These are phyloP conservation scores for Luidia sarsii DNA, from an alignment of 53 echinoderm and acorn worm genomes.

Conservation along the genomic window DNA sequence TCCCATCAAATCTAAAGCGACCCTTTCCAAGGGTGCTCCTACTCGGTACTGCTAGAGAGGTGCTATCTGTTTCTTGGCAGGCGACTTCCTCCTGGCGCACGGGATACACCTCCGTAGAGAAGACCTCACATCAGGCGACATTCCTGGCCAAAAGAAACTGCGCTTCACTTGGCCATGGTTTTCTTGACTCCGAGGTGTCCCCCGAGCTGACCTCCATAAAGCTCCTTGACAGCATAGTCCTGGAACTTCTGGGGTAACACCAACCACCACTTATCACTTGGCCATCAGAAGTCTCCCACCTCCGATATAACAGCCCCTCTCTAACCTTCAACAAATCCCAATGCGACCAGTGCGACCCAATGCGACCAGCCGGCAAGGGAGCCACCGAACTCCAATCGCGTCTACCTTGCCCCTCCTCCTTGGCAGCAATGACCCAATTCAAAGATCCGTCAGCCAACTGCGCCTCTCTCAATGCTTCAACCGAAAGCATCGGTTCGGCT, in stretches of 20 bases:
- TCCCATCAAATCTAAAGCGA: slow-evolving; percentile 52
- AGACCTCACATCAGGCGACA: slow-evolving; percentile 47
- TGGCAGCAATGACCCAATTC: too few relatives aligned
- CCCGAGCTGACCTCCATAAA: slow-evolving; percentile 42
- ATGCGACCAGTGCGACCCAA: too few relatives aligned
- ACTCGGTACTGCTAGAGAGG: slow-evolving; percentile 38
- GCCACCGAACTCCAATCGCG: too few relatives aligned
- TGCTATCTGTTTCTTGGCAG: slow-evolving; percentile 22
- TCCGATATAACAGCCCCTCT: slow-evolving; percentile 15
- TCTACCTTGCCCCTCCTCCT: too few relatives aligned
- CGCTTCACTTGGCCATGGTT: slow-evolving; percentile 51
- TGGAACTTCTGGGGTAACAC: slow-evolving; percentile 11
- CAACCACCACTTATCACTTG: slow-evolving; percentile 5
- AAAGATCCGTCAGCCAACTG: too few relatives aligned
- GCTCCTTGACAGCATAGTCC: slow-evolving; percentile 30
- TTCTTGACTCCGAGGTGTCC: slow-evolving; percentile 65
- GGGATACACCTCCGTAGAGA: slow-evolving; percentile 39
- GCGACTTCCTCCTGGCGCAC: slow-evolving; percentile 52
- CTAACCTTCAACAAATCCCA: too few relatives aligned
- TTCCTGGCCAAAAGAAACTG: slow-evolving; percentile 59
- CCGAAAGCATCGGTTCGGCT: too few relatives aligned
- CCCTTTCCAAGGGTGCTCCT: slow-evolving; percentile 49
- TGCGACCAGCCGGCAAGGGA: too few relatives aligned
- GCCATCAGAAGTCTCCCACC: slow-evolving; percentile 31
- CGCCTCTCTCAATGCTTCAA: too few relatives aligned